phyloP scores from a whole-genome alignment of 1,140 invertebrate species.

The Meteorus sp. region DNA sequence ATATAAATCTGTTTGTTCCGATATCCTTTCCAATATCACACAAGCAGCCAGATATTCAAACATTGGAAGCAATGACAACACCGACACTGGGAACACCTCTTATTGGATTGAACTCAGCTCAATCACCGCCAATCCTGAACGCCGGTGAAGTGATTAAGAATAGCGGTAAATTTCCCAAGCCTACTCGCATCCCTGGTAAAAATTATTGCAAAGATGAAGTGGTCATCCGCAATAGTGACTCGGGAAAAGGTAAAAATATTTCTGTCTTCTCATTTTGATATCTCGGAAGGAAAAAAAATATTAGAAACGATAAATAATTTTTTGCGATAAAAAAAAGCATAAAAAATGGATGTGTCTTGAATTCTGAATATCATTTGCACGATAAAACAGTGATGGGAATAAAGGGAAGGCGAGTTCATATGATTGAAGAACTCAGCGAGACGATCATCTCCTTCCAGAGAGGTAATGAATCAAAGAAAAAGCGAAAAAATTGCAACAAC shows the following conservation, averaged over 20 bases:
- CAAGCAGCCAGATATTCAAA: slow-evolving; percentile 36
- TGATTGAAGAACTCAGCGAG: slow-evolving; percentile 97
- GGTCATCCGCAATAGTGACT: slow-evolving; percentile 90
- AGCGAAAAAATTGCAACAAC: slow-evolving; percentile 17
- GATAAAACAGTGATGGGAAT: slow-evolving; percentile 91
- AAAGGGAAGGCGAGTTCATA: slow-evolving; percentile 93
- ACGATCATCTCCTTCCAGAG: slow-evolving; percentile 97
- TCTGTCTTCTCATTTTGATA: slow-evolving; percentile 20
- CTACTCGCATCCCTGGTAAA: slow-evolving; percentile 87
- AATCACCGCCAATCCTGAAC: slow-evolving; percentile 63
- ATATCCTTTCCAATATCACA: background rate
- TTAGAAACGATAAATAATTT: too few relatives aligned
- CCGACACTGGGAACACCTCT: slow-evolving; percentile 41
- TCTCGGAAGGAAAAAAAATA: too few relatives aligned
- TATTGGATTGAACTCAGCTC: slow-evolving; percentile 47
- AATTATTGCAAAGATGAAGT: slow-evolving; percentile 93
- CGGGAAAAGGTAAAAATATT: slow-evolving; percentile 80
- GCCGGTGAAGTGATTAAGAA: slow-evolving; percentile 84
- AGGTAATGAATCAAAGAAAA: slow-evolving; percentile 69
- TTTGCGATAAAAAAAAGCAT: too few relatives aligned
- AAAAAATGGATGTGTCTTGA: too few relatives aligned
- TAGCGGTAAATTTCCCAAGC: slow-evolving; percentile 84
- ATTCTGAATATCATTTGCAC: slow-evolving; percentile 45
- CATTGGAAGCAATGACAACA: slow-evolving; percentile 47
- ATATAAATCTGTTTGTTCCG: background rate